Base-by-base conservation (phyloP, 2,797 vertebrate species). In the Hippoglossus hippoglossus region DNA sequence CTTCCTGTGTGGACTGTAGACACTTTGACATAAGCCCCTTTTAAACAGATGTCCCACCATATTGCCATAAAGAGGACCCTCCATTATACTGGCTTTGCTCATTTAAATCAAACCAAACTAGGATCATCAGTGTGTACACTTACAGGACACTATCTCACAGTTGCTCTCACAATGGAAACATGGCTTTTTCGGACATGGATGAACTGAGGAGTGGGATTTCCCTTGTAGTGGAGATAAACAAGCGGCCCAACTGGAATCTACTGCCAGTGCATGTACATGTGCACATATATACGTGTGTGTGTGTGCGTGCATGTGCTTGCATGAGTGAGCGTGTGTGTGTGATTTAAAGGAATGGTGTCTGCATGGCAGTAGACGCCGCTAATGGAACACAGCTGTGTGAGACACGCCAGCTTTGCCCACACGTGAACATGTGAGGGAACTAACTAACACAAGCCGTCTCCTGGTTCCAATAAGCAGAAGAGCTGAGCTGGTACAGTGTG, bases 321-420 rank as follows among this genome's bases (percentile, higher is more conserved):
- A 49, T 47, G 64, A 21, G 54, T 63, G 71, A 36, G 56, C 15
- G 47, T 67, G 51, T 18, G 49, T 66, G 49, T 66, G 60, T 62
- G 63, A 36, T 62, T 75, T 77, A 68, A 67, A 85, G 77, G 65
- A 89, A 74, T 60, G 67, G 78, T 76, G 83, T 82, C 46, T 28
- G 89, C 69, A 89, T 81, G 88, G 88, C 80, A 81, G 85, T 76
- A 93, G 92, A 91, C 79, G 76, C 85, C 81, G 69, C 86, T 94
- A 94, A 94, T 94, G 87, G 83, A 86, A 80, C 75, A 84, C 93
- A 94, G 91, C 90, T 95, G 94, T 84, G 80, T 74, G 60, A 83
- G 87, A 88, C 88, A 87, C 74, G 82, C 82, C 89, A 89, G 63
- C 80, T 57, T 83, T 80, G 83, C 86, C 88, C 89, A 91, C 90